A percentile compares a stretch with the other conserved stretches of the same genome.
Conservation (phyloP, 2,888 invertebrate species). For the Norana najaformis region DNA sequence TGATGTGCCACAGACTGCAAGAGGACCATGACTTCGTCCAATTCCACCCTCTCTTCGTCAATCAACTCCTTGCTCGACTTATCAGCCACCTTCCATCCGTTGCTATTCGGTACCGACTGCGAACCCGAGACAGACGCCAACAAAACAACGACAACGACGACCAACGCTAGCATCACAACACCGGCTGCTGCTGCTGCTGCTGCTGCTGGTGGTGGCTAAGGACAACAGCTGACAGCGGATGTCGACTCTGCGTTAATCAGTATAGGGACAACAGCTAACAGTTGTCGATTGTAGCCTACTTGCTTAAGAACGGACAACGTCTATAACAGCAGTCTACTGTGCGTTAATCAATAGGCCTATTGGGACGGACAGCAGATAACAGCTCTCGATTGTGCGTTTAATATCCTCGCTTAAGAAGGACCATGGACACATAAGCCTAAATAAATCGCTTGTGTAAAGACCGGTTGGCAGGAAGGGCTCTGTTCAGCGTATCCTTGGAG, state of each 20-base stretch:
- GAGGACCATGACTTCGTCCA: neutral
- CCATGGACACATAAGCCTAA: neutral
- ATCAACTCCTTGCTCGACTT: neutral
- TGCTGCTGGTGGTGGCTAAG: neutral
- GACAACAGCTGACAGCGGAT: neutral
- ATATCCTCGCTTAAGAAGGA: neutral
- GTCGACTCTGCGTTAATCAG: neutral
- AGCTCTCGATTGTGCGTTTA: neutral
- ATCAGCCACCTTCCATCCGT: neutral
- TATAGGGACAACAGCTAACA: neutral
- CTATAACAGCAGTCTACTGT: too few species aligned
- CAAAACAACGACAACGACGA: neutral
- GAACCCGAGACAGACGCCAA: neutral
- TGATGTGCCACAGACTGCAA: neutral
- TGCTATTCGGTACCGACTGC: neutral
- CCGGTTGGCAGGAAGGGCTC: neutral
- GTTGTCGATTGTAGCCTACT: neutral
- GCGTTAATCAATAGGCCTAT: neutral
- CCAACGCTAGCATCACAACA: neutral
- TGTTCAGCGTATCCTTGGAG: neutral
- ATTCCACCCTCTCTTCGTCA: neutral
- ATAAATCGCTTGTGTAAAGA: neutral
- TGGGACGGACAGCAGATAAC: neutral
- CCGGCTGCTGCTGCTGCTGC: neutral
- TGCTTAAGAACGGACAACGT: neutral